Evolutionary conservation across 2,888 invertebrate genomes (phyloP).

Genomic region (Andrena bucephala): DNA sequence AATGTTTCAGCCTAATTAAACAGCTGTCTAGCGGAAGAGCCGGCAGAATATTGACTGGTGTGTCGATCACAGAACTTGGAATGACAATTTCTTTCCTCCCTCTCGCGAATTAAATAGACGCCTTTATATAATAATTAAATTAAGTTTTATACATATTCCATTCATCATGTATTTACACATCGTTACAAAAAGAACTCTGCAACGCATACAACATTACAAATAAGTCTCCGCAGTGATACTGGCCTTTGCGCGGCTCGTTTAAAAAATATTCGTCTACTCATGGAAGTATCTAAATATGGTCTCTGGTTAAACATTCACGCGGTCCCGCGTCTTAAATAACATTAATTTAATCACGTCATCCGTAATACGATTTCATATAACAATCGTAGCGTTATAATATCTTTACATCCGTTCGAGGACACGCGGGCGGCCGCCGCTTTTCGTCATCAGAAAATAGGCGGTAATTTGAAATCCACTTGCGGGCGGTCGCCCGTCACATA

Average conservation of each 20-base stretch:
- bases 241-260: not conserved
- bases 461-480: not conserved
- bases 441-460: conserved; percentile 1
- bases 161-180: conserved; percentile 43
- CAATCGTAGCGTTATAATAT: not conserved
- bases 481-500: not conserved
- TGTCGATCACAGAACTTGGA: no score
- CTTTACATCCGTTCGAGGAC: not conserved
- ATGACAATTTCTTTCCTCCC: no score
- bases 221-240: conserved; percentile 7
- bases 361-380: not conserved
- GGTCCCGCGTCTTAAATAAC: not conserved
- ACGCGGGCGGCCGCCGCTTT: not conserved
- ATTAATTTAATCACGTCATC: not conserved
- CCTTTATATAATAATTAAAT: no score
- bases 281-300: conserved; percentile 30
- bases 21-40: no score
- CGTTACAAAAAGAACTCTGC: conserved; percentile 32
- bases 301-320: conserved; percentile 14
- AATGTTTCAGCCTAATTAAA: not conserved
- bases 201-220: conserved; percentile 29
- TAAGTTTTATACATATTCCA: conserved; percentile 1
- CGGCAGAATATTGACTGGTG: no score
- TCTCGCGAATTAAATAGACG: no score
- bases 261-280: conserved; percentile 27